A percentile compares a stretch with the other conserved stretches of the same genome.
These are phyloP conservation scores for Charadrius vociferus DNA, from an alignment of 2,113 vertebrate species.

Conservation along the genomic window DNA sequence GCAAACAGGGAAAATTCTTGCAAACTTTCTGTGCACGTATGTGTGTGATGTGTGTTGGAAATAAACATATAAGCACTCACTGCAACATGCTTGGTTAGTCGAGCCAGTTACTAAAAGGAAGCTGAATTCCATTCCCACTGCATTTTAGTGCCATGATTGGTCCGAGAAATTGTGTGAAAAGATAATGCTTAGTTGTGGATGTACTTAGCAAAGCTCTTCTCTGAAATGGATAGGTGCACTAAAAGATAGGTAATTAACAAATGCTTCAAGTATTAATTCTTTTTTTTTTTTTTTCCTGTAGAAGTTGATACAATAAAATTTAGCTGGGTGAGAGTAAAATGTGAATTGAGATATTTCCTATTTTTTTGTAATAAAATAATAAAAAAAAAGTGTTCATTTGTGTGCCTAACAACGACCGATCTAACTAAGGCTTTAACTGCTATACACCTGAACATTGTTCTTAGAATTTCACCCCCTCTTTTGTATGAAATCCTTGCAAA, in stretches of 20 bases:
- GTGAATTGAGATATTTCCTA: not conserved
- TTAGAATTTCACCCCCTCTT: conserved; percentile 50
- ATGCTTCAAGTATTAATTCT: not conserved
- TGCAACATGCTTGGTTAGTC: not conserved
- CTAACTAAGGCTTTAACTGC: conserved; percentile 62
- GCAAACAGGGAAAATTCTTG: not conserved
- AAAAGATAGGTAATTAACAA: not conserved
- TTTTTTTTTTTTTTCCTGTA: not conserved
- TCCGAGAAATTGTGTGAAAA: not conserved
- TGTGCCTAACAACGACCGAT: not conserved
- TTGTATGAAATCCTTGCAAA: conserved; percentile 51
- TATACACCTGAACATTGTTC: conserved; percentile 6
- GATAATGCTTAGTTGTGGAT: not conserved
- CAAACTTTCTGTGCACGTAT: not conserved
- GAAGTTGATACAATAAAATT: not conserved
- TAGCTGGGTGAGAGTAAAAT: not conserved
- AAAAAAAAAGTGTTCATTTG: not conserved
- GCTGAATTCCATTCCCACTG: not conserved
- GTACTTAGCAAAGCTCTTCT: not conserved
- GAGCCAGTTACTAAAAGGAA: not conserved
- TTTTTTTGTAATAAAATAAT: not conserved
- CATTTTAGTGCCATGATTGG: not conserved
- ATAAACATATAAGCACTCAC: not conserved
- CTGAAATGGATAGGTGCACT: not conserved
- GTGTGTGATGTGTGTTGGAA: not conserved